Evolutionary conservation across 2,113 vertebrate species (phyloP), one percentile per base, ranked within the genome.

Genomic region (Hemibagrus wyckioides): DNA sequence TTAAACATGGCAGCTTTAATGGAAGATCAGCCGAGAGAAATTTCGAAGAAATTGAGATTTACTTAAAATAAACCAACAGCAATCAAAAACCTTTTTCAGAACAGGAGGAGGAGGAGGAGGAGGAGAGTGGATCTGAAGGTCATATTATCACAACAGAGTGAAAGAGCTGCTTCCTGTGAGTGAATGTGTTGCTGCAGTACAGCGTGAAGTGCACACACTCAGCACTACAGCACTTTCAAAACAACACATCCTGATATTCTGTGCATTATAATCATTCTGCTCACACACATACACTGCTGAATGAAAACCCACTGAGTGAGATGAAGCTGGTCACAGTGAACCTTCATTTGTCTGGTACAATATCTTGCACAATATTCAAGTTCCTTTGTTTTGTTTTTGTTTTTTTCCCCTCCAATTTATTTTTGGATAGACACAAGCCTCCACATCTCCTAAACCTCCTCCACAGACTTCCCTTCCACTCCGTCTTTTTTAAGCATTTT

Each of bases 1-100:
- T 91, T 90, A 89, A 80, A 90, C 79, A 77, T 21, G 39, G 25
- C 56, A 33, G 76, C 83, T 44, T 88, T 86, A 77, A 84, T 17
- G 41, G 84, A 63, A 85, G 86, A 79, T 48, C 10, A 48, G 82
- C 33, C 48, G 59, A 63, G 80, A 30, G 57, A 52, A n/a, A n/a
- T n/a, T 52, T 39, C 79, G 21, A 33, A 76, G 54, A 52, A 59
- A 25, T 50, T 5, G 36, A 48, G 17, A 61, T 79, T 80, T 86
- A 36, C 59, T 50, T 65, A 67, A 52, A 86, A 86, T 86, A 65
- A 86, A 61, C 57, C 73, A 52, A 79, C 9, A 63, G 71, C 57
- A 85, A 63, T 59, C 14, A 63, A 48, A 77, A 52, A 57, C 4
- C 48, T 19, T 54, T 54, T 19, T 30, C 15, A 2, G 19, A 21